These are phyloP conservation scores for Cyclophora albipunctata DNA, from an alignment of 2,888 invertebrate genomes.

Conservation along the genomic window DNA sequence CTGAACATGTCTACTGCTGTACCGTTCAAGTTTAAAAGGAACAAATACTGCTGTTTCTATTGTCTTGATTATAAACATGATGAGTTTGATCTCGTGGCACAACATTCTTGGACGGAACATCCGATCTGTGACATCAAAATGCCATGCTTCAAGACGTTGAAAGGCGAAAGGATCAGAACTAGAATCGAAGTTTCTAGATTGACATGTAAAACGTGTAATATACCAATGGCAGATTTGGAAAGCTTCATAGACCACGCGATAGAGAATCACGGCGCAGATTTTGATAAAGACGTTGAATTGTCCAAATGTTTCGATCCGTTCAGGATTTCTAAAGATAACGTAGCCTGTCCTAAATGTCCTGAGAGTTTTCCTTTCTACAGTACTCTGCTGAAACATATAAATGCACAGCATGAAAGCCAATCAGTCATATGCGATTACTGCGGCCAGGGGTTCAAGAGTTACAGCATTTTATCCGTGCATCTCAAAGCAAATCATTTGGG, in stretches of 20 bases:
- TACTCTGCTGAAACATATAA: conserved; percentile 52
- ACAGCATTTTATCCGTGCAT: conserved; percentile 52
- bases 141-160: conserved; percentile 53
- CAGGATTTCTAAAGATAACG: conserved; percentile 51
- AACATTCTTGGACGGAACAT: conserved; percentile 25
- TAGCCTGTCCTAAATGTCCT: conserved; percentile 52
- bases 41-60: conserved; percentile 57
- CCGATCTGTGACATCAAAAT: conserved; percentile 53
- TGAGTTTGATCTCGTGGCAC: no score
- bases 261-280: conserved; percentile 45
- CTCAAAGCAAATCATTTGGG: conserved; percentile 54
- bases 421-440: conserved; percentile 62
- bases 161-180: conserved; percentile 39
- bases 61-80: no score
- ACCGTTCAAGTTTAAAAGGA: conserved; percentile 55
- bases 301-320: conserved; percentile 53
- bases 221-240: conserved; percentile 38
- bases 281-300: conserved; percentile 40
- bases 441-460: conserved; percentile 51
- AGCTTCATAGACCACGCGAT: conserved; percentile 53
- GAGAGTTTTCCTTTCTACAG: conserved; percentile 54
- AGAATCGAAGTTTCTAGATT: conserved; percentile 52
- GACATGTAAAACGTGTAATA: conserved; percentile 46
- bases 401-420: conserved; percentile 48
- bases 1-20: conserved; percentile 61